These are phyloP conservation scores for Cyprinella venusta DNA, from an alignment of 2,797 vertebrate genomes.

Conservation along the genomic window DNA sequence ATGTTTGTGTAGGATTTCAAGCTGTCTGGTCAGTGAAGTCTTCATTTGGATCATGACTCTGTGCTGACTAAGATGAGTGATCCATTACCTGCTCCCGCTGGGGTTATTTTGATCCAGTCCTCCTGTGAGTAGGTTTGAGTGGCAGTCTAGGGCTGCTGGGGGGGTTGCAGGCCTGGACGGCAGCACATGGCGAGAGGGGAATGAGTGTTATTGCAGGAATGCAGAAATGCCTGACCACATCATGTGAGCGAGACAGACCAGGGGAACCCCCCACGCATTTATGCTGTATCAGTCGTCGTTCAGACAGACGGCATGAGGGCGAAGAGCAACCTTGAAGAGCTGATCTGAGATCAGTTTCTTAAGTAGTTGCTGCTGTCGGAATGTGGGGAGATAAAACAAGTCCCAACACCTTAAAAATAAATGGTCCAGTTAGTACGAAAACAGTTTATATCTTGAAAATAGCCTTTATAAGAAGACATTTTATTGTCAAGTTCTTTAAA, in stretches of 20 bases:
- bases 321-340: conserved; percentile 11
- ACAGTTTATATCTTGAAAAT: neutral
- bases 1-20: conserved; percentile 38
- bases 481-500: neutral
- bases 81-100: conserved; percentile 14
- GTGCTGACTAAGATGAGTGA: conserved; percentile 25
- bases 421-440: neutral
- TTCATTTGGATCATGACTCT: conserved; percentile 50
- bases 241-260: conserved; percentile 51
- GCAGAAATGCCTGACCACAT: conserved; percentile 50
- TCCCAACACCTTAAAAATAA: conserved; percentile 14
- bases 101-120: conserved; percentile 48
- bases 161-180: conserved; percentile 23
- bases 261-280: conserved; percentile 44
- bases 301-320: conserved; percentile 23
- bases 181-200: conserved; percentile 54
- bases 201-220: conserved; percentile 62
- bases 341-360: conserved; percentile 29
- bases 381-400: conserved; percentile 18
- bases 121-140: conserved; percentile 45
- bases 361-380: conserved; percentile 20
- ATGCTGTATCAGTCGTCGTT: conserved; percentile 3
- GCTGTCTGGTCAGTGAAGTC: conserved; percentile 48
- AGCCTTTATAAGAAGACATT: neutral
- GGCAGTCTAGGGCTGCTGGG: conserved; percentile 17